Evolutionary conservation across 2,888 invertebrate genomes (phyloP).

Genomic region (Imbricaverruca yamaguchii): DNA sequence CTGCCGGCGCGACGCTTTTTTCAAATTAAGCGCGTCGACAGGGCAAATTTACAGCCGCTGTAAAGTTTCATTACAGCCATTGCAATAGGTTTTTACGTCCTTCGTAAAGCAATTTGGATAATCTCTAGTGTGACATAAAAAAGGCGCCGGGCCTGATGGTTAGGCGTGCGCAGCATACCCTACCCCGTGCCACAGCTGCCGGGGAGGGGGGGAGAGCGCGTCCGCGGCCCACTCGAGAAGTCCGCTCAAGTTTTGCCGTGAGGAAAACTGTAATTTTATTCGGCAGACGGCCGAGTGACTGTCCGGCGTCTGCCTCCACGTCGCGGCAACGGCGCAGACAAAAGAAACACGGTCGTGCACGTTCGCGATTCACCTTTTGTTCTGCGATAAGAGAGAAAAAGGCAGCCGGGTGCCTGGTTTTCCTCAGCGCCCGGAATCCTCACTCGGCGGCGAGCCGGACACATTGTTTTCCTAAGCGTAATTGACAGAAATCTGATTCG

Average conservation of each 20-base stretch:
- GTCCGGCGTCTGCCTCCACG: no score
- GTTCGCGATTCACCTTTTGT: no score
- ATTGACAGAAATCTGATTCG: slow-evolving; percentile 12
- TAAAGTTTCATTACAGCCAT: slow-evolving; percentile 18
- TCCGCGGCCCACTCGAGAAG: no score
- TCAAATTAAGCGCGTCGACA: slow-evolving; percentile 10
- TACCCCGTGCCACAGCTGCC: background rate
- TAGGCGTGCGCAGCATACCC: background rate
- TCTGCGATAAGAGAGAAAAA: no score
- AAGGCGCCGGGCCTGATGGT: background rate
- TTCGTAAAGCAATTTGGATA: slow-evolving; percentile 15
- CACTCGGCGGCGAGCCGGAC: background rate
- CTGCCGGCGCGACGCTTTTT: background rate
- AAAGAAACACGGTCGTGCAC: no score
- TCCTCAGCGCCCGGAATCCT: no score
- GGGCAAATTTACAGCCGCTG: slow-evolving; percentile 1
- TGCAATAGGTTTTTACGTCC: slow-evolving; percentile 2
- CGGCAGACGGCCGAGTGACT: no score
- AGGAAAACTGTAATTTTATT: no score
- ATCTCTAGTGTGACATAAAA: slow-evolving; percentile 14
- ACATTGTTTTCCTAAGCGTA: slow-evolving; percentile 2
- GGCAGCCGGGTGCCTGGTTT: no score
- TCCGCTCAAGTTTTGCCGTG: no score
- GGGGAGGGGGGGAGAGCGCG: no score
- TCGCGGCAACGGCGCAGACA: no score